A percentile compares a stretch with the other conserved stretches of the same genome.
Evolutionary conservation across 2,113 vertebrate genomes (phyloP).

Genomic region (Mobula birostris): DNA sequence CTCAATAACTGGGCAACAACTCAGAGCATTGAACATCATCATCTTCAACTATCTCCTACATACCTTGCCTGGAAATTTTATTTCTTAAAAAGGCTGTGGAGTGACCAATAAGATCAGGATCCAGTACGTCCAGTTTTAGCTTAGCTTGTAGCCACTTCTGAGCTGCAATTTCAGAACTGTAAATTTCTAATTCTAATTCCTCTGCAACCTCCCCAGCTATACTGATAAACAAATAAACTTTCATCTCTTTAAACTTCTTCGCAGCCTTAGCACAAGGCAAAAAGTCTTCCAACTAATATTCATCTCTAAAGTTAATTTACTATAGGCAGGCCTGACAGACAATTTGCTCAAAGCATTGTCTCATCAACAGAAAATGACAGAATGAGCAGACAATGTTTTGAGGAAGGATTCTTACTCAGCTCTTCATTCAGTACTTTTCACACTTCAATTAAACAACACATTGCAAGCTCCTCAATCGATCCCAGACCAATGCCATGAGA

Average conservation of each 20-base stretch:
- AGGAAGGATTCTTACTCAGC: background rate
- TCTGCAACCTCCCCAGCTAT: background rate
- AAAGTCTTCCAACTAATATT: background rate
- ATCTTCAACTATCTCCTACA: background rate
- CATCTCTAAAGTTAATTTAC: background rate
- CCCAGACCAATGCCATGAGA: background rate
- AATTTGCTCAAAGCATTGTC: background rate
- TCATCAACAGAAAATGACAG: background rate
- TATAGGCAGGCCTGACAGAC: background rate
- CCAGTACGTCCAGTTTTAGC: background rate
- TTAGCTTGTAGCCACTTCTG: background rate
- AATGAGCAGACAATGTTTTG: background rate
- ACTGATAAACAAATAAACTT: background rate
- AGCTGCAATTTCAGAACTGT: background rate
- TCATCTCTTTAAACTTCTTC: background rate
- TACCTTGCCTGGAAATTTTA: background rate
- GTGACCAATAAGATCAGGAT: too few species aligned
- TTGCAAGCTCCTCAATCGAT: background rate
- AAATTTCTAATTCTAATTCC: background rate
- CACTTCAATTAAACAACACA: background rate
- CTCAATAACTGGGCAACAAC: background rate
- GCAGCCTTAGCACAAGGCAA: too few species aligned
- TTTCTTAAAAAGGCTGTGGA: background rate
- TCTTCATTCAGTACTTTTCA: background rate
- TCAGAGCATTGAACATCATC: background rate